Conservation (phyloP, 2,888 invertebrate genomes). For the Sceliomorpha sp. region DNA sequence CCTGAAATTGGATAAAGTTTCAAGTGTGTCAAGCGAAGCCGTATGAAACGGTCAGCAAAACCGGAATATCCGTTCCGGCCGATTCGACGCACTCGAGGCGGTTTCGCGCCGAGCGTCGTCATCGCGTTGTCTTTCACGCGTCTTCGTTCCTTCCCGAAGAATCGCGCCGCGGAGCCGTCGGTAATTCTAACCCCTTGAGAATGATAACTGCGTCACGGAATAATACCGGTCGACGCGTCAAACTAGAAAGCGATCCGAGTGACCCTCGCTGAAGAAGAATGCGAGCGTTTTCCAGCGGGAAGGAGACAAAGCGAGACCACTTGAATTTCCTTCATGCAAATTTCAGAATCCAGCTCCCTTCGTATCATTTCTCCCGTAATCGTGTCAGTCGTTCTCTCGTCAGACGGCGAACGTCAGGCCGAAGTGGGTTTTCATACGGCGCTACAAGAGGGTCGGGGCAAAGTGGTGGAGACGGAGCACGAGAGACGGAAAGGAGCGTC, state of each 20-base stretch:
- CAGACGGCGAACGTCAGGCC: background rate
- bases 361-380: background rate
- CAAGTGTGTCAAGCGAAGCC: constrained; percentile 72
- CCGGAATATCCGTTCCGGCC: constrained; percentile 61
- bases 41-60: constrained; percentile 54
- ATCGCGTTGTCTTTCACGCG: constrained; percentile 18
- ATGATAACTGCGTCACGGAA: too few species aligned
- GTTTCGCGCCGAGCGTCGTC: too few species aligned
- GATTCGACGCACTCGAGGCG: constrained; percentile 57
- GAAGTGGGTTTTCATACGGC: background rate
- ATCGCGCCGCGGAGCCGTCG: too few species aligned
- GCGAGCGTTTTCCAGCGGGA: background rate
- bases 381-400: background rate
- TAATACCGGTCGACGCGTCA: too few species aligned
- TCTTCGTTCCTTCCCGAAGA: too few species aligned
- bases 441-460: background rate
- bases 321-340: background rate
- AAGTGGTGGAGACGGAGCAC: background rate
- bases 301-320: background rate
- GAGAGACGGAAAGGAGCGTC: background rate
- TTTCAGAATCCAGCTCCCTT: background rate
- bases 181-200: too few species aligned
- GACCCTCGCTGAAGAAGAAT: background rate
- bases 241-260: too few species aligned
- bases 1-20: constrained; percentile 72